Conservation (phyloP, 2,113 vertebrate genomes). For the Axis porcinus region DNA sequence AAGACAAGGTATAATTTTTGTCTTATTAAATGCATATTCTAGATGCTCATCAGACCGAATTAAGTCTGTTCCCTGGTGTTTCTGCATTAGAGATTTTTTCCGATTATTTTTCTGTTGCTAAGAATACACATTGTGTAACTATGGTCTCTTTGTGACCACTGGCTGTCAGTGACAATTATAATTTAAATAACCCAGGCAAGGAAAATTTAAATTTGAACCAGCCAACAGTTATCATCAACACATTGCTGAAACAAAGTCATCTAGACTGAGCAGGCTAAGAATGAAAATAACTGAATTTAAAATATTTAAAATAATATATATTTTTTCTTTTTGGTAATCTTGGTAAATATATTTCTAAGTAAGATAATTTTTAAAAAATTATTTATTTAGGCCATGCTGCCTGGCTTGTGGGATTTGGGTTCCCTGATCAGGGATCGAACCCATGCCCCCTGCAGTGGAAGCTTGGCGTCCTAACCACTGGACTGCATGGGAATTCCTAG, state of each 20-base stretch:
- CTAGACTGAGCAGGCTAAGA: not conserved
- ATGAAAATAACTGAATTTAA: slow-evolving; percentile 26
- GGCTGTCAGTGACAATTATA: slow-evolving; percentile 48
- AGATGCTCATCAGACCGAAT: not conserved
- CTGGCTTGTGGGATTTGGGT: not conserved
- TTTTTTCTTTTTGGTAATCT: not conserved
- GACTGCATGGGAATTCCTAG: not conserved
- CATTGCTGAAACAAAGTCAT: slow-evolving; percentile 45
- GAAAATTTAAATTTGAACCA: slow-evolving; percentile 62
- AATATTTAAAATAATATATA: not conserved
- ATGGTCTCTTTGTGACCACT: not conserved
- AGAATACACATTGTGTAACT: slow-evolving; percentile 46
- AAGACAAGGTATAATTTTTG: not conserved
- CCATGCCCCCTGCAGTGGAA: not conserved
- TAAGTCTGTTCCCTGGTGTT: slow-evolving; percentile 18
- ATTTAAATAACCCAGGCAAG: slow-evolving; percentile 56
- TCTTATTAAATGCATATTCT: not conserved
- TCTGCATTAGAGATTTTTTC: not conserved
- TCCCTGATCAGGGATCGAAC: not conserved
- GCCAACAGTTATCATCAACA: slow-evolving; percentile 53
- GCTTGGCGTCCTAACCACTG: not conserved
- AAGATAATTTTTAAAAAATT: not conserved
- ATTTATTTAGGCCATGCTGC: not conserved
- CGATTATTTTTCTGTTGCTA: slow-evolving; percentile 22
- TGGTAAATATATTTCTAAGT: slow-evolving; percentile 24